Conservation (phyloP, 2,797 vertebrate genomes). For the Sebastes goodei region DNA sequence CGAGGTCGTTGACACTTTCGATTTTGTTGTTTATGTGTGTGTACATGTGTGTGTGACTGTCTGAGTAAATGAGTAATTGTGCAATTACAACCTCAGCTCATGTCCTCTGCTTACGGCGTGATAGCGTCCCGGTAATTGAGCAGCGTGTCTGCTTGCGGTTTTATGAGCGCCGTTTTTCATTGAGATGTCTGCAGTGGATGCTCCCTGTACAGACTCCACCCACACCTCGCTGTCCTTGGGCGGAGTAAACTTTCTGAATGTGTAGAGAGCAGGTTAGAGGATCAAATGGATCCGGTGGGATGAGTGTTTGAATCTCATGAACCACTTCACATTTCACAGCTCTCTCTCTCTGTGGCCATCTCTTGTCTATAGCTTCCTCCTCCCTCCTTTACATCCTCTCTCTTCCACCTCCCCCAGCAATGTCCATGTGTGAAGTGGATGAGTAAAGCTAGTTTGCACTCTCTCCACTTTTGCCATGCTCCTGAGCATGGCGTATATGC, state of each 20-base stretch:
- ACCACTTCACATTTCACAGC: conserved; percentile 8
- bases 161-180: conserved; percentile 69
- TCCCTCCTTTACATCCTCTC: neutral
- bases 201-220: conserved; percentile 23
- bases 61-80: conserved; percentile 58
- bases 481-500: neutral
- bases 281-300: conserved; percentile 4
- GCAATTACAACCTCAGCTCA: conserved; percentile 64
- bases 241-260: conserved; percentile 19
- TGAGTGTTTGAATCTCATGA: conserved; percentile 31
- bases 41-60: neutral
- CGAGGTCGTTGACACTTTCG: neutral
- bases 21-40: conserved; percentile 10
- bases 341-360: neutral
- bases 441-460: conserved; percentile 3
- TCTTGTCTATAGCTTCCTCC: neutral
- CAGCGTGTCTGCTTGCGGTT: conserved; percentile 35
- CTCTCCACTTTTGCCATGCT: neutral
- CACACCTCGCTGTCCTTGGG: conserved; percentile 28
- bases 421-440: conserved; percentile 13
- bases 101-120: conserved; percentile 50
- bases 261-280: conserved; percentile 5
- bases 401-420: conserved; percentile 3
- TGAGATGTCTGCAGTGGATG: conserved; percentile 16
- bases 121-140: conserved; percentile 53